phyloP scores from a whole-genome alignment of 2,113 vertebrate species.

The Cavia aperea region DNA sequence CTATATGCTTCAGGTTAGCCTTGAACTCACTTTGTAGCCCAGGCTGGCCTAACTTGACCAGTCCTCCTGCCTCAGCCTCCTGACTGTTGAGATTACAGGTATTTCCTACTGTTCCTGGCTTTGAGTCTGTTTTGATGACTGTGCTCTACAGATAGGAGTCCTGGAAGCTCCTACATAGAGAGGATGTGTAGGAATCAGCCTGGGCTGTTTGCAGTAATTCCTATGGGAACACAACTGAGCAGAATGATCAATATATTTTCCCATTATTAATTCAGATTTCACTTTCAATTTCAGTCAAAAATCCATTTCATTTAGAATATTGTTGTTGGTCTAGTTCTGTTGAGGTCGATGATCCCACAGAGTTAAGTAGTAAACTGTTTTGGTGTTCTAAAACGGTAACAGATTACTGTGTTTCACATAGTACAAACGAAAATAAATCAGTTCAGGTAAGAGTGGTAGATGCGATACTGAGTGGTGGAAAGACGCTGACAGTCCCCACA shows the following conservation, averaged over 20 bases:
- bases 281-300: conserved; percentile 22
- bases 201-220: neutral
- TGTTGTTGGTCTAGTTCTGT: neutral
- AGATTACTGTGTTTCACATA: conserved; percentile 19
- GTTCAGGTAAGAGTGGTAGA: neutral
- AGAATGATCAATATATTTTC: neutral
- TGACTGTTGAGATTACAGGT: too few species aligned
- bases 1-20: too few species aligned
- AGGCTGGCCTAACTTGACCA: too few species aligned
- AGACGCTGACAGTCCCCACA: neutral
- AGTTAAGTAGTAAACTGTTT: neutral
- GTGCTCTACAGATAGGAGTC: neutral
- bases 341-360: neutral
- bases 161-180: neutral
- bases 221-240: neutral
- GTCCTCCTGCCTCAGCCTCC: too few species aligned
- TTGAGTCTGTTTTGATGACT: too few species aligned
- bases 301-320: conserved; percentile 2
- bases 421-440: conserved; percentile 24
- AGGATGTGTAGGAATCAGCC: neutral
- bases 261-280: neutral
- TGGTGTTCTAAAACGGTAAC: conserved; percentile 13
- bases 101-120: too few species aligned
- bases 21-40: too few species aligned
- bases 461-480: neutral